A percentile compares a stretch with the other conserved stretches of the same genome.
Conservation (phyloP, 2,888 invertebrate genomes). For the Monopis laevigella region DNA sequence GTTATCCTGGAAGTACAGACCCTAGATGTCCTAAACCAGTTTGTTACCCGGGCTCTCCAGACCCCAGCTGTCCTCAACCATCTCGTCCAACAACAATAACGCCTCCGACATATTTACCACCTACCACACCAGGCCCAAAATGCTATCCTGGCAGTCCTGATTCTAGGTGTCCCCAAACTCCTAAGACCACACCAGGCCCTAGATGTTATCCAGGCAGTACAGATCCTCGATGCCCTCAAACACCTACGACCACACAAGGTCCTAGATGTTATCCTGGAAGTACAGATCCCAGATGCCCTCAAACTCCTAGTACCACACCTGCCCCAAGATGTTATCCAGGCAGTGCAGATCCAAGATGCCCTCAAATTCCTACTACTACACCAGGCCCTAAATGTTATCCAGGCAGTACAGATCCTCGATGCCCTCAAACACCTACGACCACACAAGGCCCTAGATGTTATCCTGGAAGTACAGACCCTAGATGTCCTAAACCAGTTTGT, state of each 20-base stretch:
- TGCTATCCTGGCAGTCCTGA: constrained; percentile 25
- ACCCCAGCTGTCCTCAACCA: constrained; percentile 25
- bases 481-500: constrained; percentile 28
- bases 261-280: constrained; percentile 26
- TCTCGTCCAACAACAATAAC: constrained; percentile 15
- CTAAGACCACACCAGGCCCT: no score
- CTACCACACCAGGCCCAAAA: constrained; percentile 25
- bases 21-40: constrained; percentile 20
- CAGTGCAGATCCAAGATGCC: no score
- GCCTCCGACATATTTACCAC: constrained; percentile 24
- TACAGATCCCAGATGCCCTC: constrained; percentile 24
- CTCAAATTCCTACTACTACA: no score
- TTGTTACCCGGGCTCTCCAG: constrained; percentile 23
- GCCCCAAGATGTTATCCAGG: no score
- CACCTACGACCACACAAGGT: constrained; percentile 24
- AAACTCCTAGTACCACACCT: constrained; percentile 19
- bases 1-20: constrained; percentile 34
- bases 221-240: no score
- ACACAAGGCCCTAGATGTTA: constrained; percentile 29
- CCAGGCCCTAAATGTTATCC: no score
- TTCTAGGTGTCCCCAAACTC: constrained; percentile 26
- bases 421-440: no score
- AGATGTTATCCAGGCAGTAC: no score
- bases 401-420: no score
- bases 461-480: constrained; percentile 23